Evolutionary conservation across 92 coral and sea anemone species (phyloP).

Genomic region (Epizoanthus scotinus): DNA sequence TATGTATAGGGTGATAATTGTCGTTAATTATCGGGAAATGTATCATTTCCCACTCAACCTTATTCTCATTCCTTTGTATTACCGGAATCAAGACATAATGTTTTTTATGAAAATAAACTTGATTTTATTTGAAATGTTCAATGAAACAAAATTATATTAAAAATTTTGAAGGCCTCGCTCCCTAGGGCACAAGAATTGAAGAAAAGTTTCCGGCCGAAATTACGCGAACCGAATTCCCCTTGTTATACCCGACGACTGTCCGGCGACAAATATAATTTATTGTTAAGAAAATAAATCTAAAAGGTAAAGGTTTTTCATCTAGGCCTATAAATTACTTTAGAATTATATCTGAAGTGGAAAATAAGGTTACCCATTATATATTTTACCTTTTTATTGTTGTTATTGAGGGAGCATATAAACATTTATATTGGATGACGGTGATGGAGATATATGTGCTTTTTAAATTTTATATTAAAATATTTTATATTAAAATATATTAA

Average conservation of each 20-base stretch:
- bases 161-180: neutral
- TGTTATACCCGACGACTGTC: neutral
- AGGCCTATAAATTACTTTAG: neutral
- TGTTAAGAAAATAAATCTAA: neutral
- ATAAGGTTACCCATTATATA: neutral
- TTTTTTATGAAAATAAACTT: neutral
- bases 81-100: constrained; percentile 1
- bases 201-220: constrained; percentile 12
- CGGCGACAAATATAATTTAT: neutral
- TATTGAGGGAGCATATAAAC: neutral
- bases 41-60: constrained; percentile 19
- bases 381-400: too few species aligned
- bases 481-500: too few species aligned
- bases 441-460: neutral
- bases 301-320: too few species aligned
- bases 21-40: constrained; percentile 11
- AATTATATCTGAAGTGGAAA: neutral
- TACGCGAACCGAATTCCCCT: neutral
- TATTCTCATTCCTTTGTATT: neutral
- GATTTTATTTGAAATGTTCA: constrained; percentile 17
- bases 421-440: neutral
- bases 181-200: neutral
- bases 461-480: too few species aligned
- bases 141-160: constrained; percentile 10
- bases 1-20: constrained; percentile 27